Evolutionary conservation across 2,113 vertebrate genomes (phyloP).

Genomic region (Antennarius striatus): DNA sequence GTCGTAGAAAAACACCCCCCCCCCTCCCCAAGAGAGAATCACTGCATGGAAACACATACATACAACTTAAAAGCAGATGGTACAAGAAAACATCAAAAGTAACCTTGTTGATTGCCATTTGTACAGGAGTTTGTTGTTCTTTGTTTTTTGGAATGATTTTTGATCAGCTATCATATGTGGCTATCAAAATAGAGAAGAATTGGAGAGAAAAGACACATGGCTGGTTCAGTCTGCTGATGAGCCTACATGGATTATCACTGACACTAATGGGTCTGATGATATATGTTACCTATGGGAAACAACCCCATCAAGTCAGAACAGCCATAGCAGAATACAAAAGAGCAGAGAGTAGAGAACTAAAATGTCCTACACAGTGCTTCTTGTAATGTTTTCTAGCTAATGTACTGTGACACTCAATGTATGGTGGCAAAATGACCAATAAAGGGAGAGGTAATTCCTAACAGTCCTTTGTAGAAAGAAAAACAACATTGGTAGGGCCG

Average conservation of each 20-base stretch:
- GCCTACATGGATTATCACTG: slow-evolving; percentile 66
- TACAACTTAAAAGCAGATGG: background rate
- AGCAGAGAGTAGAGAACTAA: slow-evolving; percentile 24
- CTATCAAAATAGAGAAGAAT: slow-evolving; percentile 29
- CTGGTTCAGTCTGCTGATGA: slow-evolving; percentile 43
- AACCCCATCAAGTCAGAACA: slow-evolving; percentile 47
- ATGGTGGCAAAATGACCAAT: slow-evolving; percentile 19
- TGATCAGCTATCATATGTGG: slow-evolving; percentile 31
- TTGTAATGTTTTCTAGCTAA: slow-evolving; percentile 14
- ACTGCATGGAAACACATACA: slow-evolving; percentile 47
- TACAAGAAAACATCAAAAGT: slow-evolving; percentile 14
- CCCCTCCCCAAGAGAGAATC: slow-evolving; percentile 50
- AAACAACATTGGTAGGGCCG: background rate
- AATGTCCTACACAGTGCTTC: slow-evolving; percentile 12
- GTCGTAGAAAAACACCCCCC: slow-evolving; percentile 50
- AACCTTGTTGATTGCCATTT: background rate
- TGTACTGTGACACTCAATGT: slow-evolving; percentile 12
- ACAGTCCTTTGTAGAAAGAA: slow-evolving; percentile 2
- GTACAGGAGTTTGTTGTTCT: slow-evolving; percentile 1
- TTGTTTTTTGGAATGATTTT: slow-evolving; percentile 17
- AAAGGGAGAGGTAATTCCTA: background rate
- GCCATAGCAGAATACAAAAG: slow-evolving; percentile 40
- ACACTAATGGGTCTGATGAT: slow-evolving; percentile 77
- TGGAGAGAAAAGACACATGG: slow-evolving; percentile 41
- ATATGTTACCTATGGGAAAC: slow-evolving; percentile 63